A percentile compares a stretch with the other conserved stretches of the same genome.
phyloP scores from a whole-genome alignment of 2,888 invertebrate species.

The Cosmorhoe ocellata region DNA sequence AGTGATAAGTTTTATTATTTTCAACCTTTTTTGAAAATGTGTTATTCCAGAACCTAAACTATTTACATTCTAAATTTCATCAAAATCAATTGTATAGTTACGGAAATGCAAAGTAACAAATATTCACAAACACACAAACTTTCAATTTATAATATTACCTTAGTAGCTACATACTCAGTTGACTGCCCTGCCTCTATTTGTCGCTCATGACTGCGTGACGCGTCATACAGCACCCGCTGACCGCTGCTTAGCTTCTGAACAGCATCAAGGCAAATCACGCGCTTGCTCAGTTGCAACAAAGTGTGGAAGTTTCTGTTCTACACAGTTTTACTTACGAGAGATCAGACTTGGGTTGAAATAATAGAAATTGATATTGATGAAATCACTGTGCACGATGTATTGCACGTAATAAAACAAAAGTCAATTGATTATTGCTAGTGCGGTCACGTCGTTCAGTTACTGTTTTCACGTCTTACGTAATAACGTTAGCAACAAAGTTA shows the following conservation, averaged over 20 bases:
- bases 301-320: not conserved
- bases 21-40: too few relatives aligned
- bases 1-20: too few relatives aligned
- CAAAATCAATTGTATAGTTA: too few relatives aligned
- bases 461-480: slow-evolving; percentile 81
- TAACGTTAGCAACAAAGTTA: slow-evolving; percentile 79
- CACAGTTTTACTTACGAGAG: not conserved
- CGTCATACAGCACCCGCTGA: slow-evolving; percentile 1
- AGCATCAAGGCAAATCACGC: slow-evolving; percentile 3
- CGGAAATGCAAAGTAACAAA: too few relatives aligned
- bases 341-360: not conserved
- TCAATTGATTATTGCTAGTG: slow-evolving; percentile 79
- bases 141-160: too few relatives aligned
- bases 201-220: not conserved
- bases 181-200: not conserved
- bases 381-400: slow-evolving; percentile 55
- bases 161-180: too few relatives aligned
- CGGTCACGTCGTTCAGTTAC: slow-evolving; percentile 79
- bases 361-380: slow-evolving; percentile 28
- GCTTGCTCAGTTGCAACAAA: not conserved
- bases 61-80: too few relatives aligned
- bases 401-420: slow-evolving; percentile 69
- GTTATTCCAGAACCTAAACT: too few relatives aligned
- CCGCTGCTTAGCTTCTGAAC: not conserved
- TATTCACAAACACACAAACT: too few relatives aligned